Base-by-base conservation (phyloP, 1,140 invertebrate genomes). In the Contarinia nasturtii region DNA sequence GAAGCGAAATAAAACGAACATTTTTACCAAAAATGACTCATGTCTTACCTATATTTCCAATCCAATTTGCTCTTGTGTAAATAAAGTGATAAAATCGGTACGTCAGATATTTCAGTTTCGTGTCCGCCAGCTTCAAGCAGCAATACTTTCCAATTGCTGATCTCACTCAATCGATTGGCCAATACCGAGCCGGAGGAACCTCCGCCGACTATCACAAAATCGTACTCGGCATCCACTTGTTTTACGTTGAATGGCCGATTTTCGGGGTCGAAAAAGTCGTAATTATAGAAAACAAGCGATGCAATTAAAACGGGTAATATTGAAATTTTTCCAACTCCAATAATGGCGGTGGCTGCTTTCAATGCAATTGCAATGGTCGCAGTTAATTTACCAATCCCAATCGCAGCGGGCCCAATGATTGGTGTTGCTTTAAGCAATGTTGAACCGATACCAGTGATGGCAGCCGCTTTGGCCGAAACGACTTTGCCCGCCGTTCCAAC, bases 21-120 rank as follows among this genome's bases (percentile, higher is more conserved):
- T n/a, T n/a, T n/a, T 27, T 27, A 27, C 27, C 27, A 27, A 27
- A n/a, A n/a, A 38, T 38, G 20, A 14, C 11, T 43, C 20, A n/a
- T 2, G 5, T 55, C 65, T 67, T 56, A 78, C 68, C 80, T 74
- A 61, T 91, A 93, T 56, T 86, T 82, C 92, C 91, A 96, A 64
- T 95, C 90, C 51, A 89, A 53, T 65, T 85, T 84, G 55, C 86
- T 91, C 50, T 87, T 86, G 60, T 92, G 88, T 41, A 93, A 67
- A 55, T 86, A 89, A 3, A 89, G 62, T 15, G 86, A 89, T 0
- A 89, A 63, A 40, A 85, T 71, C 0, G 86, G 86, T 7, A 89
- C 85, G 56, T 84, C 80, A 0, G 82, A 79, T 27, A 88, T 80
- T 54, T 86, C 77, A 0, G 79, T 80, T 54, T 92, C 87, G 46